Percentiles rank a stretch among this genome's conserved stretches.
Conservation (phyloP, 2,888 invertebrate genomes). For the Sicus ferrugineus region DNA sequence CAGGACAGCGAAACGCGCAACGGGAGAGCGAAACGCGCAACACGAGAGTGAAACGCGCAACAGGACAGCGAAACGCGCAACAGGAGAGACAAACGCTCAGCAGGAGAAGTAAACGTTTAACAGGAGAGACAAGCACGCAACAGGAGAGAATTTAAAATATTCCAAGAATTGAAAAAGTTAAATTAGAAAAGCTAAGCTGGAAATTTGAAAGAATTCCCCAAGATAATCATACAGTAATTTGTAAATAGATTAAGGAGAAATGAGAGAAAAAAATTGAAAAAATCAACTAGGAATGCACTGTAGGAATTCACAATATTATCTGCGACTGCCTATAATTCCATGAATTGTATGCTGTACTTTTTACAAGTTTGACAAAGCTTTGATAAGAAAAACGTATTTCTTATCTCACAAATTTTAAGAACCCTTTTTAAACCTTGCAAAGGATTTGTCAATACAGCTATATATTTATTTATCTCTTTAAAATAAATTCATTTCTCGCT, state of each 20-base stretch:
- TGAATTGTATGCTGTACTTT: no score
- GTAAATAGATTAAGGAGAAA: constrained; percentile 12
- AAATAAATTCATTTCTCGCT: neutral
- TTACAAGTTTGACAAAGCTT: no score
- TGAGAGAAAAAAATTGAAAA: neutral
- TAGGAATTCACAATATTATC: neutral
- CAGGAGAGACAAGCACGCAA: no score
- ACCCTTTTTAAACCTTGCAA: no score
- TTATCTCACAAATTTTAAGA: no score
- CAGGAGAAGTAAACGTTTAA: no score
- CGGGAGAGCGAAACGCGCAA: no score
- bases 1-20: no score
- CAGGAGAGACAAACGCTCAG: neutral
- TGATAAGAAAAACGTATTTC: no score
- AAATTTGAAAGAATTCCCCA: neutral
- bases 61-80: neutral
- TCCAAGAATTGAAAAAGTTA: neutral
- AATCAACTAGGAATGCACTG: neutral
- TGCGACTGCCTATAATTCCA: neutral
- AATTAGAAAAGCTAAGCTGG: no score
- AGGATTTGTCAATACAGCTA: no score
- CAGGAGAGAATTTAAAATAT: neutral
- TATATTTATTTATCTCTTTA: no score
- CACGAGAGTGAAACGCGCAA: neutral
- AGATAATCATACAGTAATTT: neutral